These are phyloP conservation scores for Drusus annulatus DNA, from an alignment of 1,140 invertebrate species.

Conservation along the genomic window DNA sequence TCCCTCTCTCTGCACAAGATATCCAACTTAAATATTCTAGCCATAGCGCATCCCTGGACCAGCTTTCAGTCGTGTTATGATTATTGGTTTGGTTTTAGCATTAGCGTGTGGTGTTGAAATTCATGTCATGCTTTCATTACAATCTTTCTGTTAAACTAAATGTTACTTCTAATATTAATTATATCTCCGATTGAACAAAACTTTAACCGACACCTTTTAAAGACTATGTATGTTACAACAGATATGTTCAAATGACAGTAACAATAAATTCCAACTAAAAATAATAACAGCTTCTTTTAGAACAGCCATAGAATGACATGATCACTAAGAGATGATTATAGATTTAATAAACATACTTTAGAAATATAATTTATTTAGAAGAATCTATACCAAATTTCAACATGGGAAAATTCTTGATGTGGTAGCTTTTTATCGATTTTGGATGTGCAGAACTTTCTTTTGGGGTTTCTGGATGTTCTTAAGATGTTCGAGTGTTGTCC, in stretches of 20 bases:
- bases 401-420: no score
- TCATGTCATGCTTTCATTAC: slow-evolving; percentile 55
- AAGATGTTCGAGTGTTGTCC: no score
- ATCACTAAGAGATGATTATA: not conserved
- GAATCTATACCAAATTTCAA: no score
- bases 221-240: slow-evolving; percentile 53
- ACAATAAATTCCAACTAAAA: slow-evolving; percentile 2
- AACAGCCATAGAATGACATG: not conserved
- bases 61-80: slow-evolving; percentile 49
- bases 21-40: slow-evolving; percentile 35
- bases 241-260: slow-evolving; percentile 37
- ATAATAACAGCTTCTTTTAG: not conserved
- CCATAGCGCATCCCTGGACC: slow-evolving; percentile 54
- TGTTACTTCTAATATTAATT: slow-evolving; percentile 57
- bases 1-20: slow-evolving; percentile 34
- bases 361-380: no score
- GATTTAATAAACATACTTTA: not conserved
- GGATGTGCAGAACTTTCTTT: no score
- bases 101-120: slow-evolving; percentile 50
- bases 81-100: slow-evolving; percentile 44
- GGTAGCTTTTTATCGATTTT: no score
- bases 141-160: slow-evolving; percentile 55
- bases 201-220: slow-evolving; percentile 55
- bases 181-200: slow-evolving; percentile 31
- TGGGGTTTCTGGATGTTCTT: no score